Evolutionary conservation across 2,888 invertebrate species (phyloP), one percentile per base, ranked within the genome.

Genomic region (Sphinx pinastri): DNA sequence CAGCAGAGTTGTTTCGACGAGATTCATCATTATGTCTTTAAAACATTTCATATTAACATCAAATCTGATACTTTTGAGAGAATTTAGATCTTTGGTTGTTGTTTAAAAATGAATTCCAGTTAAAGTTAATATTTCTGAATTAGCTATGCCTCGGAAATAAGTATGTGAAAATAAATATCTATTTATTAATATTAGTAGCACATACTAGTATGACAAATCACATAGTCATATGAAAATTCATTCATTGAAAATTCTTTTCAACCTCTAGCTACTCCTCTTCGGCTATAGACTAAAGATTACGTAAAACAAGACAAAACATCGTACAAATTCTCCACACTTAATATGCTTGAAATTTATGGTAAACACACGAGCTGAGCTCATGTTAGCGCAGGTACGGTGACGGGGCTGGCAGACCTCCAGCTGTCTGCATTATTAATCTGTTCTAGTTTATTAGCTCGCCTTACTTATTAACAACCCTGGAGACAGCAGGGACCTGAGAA

Each of bases 1-100:
- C 72, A 74, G 68, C 49, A 7, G 19, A 63, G 19, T 49, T 63
- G 49, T 13, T 63, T 63, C 63, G 13, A 47, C n/a, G 47, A 45
- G 5, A 47, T 63, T 63, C 47, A 49, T 49, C 47, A 63, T 63
- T 19, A 49, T 63, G 63, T 47, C 16, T 6, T 47, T n/a, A 47
- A 3, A 60, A 63, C 19, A 1, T 19, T 49, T 7, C 5, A 25
- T 49, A 63, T 63, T 6, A 63, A 49, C 31, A 12, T 7, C 31
- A 55, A 55, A 55, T 11, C 19, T 25, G 19, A 10, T 10, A 38
- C 38, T 5, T 38, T 38, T 38, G 8, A 38, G 38, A 38, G 8
- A 38, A 38, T 38, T 38, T 38, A 7, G 38, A 38, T 38, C 8
- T 3, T 5, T 38, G 6, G 38, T 38, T 38, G 8, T 5, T 38